Evolutionary conservation across 2,113 vertebrate species (phyloP).

Genomic region (Ophiodon elongatus): DNA sequence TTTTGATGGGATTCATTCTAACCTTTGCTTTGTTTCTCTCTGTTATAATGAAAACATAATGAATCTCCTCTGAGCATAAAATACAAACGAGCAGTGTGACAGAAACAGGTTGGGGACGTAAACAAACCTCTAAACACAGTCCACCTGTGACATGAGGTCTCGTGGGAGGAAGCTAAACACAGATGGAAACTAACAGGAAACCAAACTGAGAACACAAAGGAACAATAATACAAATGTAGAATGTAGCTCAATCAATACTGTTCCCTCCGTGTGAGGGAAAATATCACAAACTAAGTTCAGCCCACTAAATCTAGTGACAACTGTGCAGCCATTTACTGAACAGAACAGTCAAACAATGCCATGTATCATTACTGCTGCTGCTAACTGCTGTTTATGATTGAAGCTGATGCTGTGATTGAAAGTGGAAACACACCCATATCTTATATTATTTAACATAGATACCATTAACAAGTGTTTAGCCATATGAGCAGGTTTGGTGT

Average conservation of each 20-base stretch:
- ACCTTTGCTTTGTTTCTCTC: slow-evolving; percentile 35
- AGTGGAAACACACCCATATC: background rate
- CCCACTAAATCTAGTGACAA: background rate
- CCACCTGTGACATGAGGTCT: slow-evolving; percentile 14
- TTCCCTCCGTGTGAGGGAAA: background rate
- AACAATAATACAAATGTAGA: background rate
- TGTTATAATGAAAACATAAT: slow-evolving; percentile 35
- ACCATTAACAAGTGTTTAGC: background rate
- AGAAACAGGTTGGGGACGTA: slow-evolving; percentile 4
- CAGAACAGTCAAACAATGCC: background rate
- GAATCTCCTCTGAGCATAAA: slow-evolving; percentile 33
- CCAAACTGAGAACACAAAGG: background rate
- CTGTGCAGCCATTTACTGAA: slow-evolving; percentile 1
- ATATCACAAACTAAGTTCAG: too few relatives aligned
- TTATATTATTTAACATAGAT: background rate
- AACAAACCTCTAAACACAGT: slow-evolving; percentile 34
- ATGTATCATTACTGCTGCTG: background rate
- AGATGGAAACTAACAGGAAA: slow-evolving; percentile 45
- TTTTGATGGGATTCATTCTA: slow-evolving; percentile 32
- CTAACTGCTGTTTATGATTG: background rate
- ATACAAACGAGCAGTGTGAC: slow-evolving; percentile 37
- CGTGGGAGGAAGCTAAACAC: slow-evolving; percentile 27
- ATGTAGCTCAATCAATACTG: background rate
- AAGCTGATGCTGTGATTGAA: background rate
- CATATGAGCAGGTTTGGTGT: background rate